Base-by-base conservation (phyloP, 1,140 invertebrate species). In the Drosophila rufa region DNA sequence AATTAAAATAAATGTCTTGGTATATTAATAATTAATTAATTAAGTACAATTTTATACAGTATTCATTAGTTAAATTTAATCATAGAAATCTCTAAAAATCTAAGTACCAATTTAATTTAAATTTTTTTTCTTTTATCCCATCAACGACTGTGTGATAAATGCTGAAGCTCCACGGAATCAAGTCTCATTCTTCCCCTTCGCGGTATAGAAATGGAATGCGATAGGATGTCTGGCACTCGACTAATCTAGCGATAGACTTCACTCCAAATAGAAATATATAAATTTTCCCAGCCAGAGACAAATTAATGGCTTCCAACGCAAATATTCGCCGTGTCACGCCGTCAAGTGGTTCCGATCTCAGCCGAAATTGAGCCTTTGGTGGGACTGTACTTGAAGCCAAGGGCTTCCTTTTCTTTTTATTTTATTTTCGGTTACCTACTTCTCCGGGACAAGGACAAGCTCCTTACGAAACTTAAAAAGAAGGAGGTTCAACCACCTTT, bases 401-500 rank as follows among this genome's bases (percentile, higher is more conserved):
- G 17, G 30, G 17, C 27, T 22, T 38, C 51, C 36, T 40, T 27
- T 50, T 65, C 27, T 12, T 17, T 50, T 33, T 42, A 4, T 30
- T 22, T 36, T 25, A 14, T 69, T 66, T 56, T 68, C 33, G 69
- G 53, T 71, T 71, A 70, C 65, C 68, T 71, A 58, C 68, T 57
- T 33, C 55, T 50, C 4, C n/a, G 53, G 60, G 65, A 82, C 79
- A 85, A 74, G 22, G 17, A 53, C 27, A 36, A 57, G 8, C 9
- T 36, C 33, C 33, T 36, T 11, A 36, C 8, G 33, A 36, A 33
- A 33, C 30, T 33, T 40, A 25, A 56, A 40, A 60, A 50, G 36
- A 48, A 79, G 79, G 70, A 68, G 74, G 83, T 86, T 89, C 84
- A 89, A 86, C 83, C 83, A 86, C 84, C 80, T 86, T 79, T 79